Percentiles rank a stretch among this genome's conserved stretches.
Conservation (phyloP, 2,888 invertebrate genomes). For the Apocheima hispidaria region DNA sequence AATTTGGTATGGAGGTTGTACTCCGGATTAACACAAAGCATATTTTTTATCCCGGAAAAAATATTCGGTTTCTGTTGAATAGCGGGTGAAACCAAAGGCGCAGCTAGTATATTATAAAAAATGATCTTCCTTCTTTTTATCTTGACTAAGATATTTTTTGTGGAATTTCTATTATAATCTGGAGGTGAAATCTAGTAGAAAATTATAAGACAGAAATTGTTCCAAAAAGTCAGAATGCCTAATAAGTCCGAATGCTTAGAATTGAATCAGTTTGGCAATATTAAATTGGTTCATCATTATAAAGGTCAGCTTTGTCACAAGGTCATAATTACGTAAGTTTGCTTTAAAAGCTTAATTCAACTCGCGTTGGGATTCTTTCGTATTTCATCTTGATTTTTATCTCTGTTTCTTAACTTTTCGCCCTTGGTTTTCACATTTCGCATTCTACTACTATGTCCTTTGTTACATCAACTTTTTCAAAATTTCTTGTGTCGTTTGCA, state of each 20-base stretch:
- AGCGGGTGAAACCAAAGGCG: too few relatives aligned
- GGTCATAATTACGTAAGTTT: conserved; percentile 21
- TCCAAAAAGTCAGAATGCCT: too few relatives aligned
- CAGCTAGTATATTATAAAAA: too few relatives aligned
- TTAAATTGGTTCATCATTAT: conserved; percentile 11
- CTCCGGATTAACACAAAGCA: too few relatives aligned
- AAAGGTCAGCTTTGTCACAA: conserved; percentile 24
- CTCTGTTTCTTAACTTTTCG: conserved; percentile 5
- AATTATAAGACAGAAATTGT: not conserved
- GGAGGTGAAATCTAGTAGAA: not conserved
- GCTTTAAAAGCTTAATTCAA: conserved; percentile 5
- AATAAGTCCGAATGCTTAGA: not conserved
- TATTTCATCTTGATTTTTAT: conserved; percentile 15
- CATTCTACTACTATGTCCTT: not conserved
- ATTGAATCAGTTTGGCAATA: conserved; percentile 10
- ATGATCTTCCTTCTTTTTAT: not conserved
- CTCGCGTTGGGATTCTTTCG: conserved; percentile 20
- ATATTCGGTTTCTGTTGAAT: too few relatives aligned
- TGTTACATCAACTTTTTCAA: not conserved
- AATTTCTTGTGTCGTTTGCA: not conserved
- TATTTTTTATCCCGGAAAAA: too few relatives aligned
- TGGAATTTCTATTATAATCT: not conserved
- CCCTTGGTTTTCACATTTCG: conserved; percentile 3
- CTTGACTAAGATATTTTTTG: not conserved
- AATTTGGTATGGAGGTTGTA: too few relatives aligned